Evolutionary conservation across 1,140 invertebrate species (phyloP).

Genomic region (Habropoda laboriosa): DNA sequence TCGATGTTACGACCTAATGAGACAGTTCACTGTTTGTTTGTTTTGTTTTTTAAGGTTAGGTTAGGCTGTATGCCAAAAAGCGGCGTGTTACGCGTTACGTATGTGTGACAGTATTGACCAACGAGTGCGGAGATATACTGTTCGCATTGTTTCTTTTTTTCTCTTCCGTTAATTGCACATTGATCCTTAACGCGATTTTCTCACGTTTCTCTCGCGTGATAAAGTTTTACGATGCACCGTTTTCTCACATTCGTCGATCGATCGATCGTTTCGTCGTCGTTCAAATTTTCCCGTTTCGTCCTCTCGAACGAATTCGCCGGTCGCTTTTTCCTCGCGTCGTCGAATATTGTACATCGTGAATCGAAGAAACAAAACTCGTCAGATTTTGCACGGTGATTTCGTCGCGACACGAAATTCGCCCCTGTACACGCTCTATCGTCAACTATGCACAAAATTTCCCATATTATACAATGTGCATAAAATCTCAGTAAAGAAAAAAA

Average conservation of each 20-base stretch:
- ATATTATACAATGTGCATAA: conserved; percentile 48
- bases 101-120: background rate
- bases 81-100: background rate
- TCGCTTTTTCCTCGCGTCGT: background rate
- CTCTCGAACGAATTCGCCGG: conserved; percentile 1
- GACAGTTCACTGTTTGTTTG: too few species aligned
- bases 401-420: background rate
- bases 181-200: background rate
- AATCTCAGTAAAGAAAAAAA: conserved; percentile 35
- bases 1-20: background rate
- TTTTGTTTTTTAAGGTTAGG: background rate
- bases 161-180: background rate
- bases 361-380: conserved; percentile 4
- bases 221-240: background rate
- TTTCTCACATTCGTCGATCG: background rate
- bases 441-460: conserved; percentile 42
- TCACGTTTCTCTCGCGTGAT: background rate
- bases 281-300: conserved; percentile 4
- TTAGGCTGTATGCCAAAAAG: background rate
- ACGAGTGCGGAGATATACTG: background rate
- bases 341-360: background rate
- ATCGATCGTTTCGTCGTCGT: background rate
- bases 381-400: background rate
- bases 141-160: background rate
- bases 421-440: background rate